phyloP scores from a whole-genome alignment of 2,797 vertebrate genomes.

The Malacoraja senta region DNA sequence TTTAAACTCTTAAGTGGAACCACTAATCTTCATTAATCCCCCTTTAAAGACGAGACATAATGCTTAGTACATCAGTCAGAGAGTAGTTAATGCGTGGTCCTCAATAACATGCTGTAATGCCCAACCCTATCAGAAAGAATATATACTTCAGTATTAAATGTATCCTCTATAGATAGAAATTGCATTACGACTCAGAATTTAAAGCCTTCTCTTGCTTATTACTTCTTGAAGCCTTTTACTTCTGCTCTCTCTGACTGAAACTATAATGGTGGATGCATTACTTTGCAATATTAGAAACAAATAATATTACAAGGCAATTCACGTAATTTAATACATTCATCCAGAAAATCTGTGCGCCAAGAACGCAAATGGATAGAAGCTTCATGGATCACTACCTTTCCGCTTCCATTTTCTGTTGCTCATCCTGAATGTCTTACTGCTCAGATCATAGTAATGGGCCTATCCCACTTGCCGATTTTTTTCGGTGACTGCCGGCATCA shows the following conservation, averaged over 20 bases:
- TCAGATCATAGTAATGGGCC: background rate
- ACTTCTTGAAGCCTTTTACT: background rate
- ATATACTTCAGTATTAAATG: constrained; percentile 28
- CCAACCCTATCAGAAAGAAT: constrained; percentile 44
- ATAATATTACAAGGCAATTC: background rate
- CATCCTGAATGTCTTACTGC: background rate
- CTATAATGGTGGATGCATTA: background rate
- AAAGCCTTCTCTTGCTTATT: background rate
- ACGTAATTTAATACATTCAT: background rate
- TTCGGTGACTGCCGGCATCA: too few relatives aligned
- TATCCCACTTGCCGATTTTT: too few relatives aligned
- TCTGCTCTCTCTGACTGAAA: background rate
- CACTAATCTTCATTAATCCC: constrained; percentile 71
- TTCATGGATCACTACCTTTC: background rate
- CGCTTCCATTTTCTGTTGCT: background rate
- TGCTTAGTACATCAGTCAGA: constrained; percentile 57
- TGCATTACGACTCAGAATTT: constrained; percentile 18
- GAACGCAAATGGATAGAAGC: background rate
- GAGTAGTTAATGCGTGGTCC: constrained; percentile 57
- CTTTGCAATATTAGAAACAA: background rate
- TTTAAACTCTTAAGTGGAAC: constrained; percentile 70
- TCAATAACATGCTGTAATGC: constrained; percentile 50
- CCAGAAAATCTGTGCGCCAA: background rate
- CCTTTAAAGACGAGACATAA: constrained; percentile 65
- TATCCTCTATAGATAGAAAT: background rate